Evolutionary conservation across 2,113 vertebrate species (phyloP).

Genomic region (Elachura formosa): DNA sequence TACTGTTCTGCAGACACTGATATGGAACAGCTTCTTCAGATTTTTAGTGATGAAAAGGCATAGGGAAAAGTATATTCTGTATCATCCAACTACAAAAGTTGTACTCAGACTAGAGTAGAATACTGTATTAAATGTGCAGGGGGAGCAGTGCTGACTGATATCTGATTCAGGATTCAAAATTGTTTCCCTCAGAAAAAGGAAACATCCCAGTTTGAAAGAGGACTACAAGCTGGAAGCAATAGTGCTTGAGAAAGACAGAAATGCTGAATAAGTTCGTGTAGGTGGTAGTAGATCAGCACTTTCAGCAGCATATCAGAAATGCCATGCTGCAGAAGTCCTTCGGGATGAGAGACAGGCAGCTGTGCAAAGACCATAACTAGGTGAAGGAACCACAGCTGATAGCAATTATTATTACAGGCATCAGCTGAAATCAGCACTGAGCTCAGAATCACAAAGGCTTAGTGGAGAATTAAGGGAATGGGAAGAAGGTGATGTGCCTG

Average conservation of each 20-base stretch:
- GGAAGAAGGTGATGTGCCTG: accelerated
- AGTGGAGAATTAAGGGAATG: accelerated
- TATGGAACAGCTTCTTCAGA: neutral
- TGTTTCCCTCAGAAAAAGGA: conserved; percentile 10
- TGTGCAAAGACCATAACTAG: neutral
- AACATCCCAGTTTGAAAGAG: neutral
- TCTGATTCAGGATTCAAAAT: conserved; percentile 14
- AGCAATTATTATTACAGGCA: neutral
- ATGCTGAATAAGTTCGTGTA: neutral
- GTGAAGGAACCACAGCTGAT: neutral
- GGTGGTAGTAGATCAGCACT: neutral
- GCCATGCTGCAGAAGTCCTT: neutral
- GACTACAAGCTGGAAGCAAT: neutral
- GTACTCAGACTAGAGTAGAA: neutral
- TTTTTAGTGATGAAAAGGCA: neutral
- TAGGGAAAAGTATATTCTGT: neutral
- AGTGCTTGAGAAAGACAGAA: neutral
- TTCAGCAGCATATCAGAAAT: neutral
- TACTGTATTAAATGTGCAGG: conserved; percentile 16
- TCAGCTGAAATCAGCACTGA: neutral
- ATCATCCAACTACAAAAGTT: neutral
- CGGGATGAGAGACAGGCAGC: neutral
- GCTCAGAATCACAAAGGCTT: neutral
- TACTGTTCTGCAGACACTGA: neutral
- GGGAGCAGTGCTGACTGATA: conserved; percentile 29